Base-by-base conservation (phyloP, 2,797 vertebrate genomes). In the Argentina silus region DNA sequence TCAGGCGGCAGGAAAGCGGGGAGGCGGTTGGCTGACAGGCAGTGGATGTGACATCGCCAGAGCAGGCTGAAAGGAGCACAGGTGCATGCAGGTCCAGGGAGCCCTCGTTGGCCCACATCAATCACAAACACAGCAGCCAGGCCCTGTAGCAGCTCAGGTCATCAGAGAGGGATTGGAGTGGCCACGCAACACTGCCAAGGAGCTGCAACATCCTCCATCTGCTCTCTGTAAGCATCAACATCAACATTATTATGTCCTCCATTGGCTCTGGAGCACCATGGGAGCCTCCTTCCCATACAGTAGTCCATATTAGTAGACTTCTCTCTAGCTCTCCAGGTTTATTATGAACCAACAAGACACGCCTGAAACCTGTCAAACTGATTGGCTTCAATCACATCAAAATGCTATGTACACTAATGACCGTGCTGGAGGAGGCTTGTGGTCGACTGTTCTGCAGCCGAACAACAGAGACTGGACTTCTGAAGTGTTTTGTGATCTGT, bases 1-100 rank as follows among this genome's bases (percentile, higher is more conserved):
- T 85, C 82, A 78, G 78, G 83, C 80, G 80, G 76, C 80, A 84
- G 83, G 78, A 79, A 67, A 77, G 76, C 74, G 70, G 44, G 36
- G 62, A 83, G 69, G 69, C 60, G 0, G 17, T 57, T 77, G 81
- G 84, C 78, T 84, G 81, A 89, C 76, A 79, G 42, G 70, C 76
- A 43, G 17, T 17, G 3, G 75, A 86, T 69, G 77, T 83, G 85
- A 81, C 83, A 83, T 86, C 70, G 74, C 44, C 65, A 83, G 76
- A 78, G 67, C 45, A 69, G 84, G 76, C 72, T 83, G 72, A 84
- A 79, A 74, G 75, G 70, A 87, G 78, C 61, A 77, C 82, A 90
- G 87, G 87, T 88, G 86, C 80, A 81, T 76, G 70, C 81, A 83
- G 75, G 83, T 85, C 69, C 78, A 73, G 65, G 67, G 64, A 75